Conservation (phyloP, 2,797 vertebrate genomes). For the Cynodonichthys magdalenae region DNA sequence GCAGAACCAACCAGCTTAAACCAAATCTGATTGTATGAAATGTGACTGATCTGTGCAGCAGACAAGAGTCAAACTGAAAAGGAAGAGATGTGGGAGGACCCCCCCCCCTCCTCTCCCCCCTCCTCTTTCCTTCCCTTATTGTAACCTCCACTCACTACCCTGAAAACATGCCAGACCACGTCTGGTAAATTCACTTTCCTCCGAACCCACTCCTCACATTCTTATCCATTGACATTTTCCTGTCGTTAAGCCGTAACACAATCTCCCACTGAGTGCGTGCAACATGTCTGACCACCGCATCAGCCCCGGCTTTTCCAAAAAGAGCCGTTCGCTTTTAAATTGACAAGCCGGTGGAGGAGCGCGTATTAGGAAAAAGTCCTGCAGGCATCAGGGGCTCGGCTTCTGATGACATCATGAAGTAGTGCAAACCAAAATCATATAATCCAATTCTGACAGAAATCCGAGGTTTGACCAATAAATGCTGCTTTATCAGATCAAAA, state of each 20-base stretch:
- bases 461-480: constrained; percentile 17
- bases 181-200: constrained; percentile 83
- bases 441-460: constrained; percentile 19
- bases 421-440: constrained; percentile 7
- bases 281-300: constrained; percentile 74
- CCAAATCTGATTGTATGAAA: constrained; percentile 32
- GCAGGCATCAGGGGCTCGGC: constrained; percentile 57
- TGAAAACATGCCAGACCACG: constrained; percentile 83
- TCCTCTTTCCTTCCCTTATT: constrained; percentile 75
- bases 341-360: constrained; percentile 48
- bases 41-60: constrained; percentile 22
- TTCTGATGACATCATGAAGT: constrained; percentile 41
- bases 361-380: constrained; percentile 73
- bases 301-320: constrained; percentile 47
- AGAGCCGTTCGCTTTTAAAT: constrained; percentile 31
- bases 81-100: constrained; percentile 27
- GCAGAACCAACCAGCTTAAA: not conserved
- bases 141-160: constrained; percentile 76
- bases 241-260: constrained; percentile 83
- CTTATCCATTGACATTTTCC: constrained; percentile 87
- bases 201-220: constrained; percentile 80
- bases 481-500: constrained; percentile 3
- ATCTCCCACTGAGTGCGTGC: constrained; percentile 79
- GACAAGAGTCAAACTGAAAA: constrained; percentile 50
- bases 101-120: constrained; percentile 2